Conservation (phyloP, 2,888 invertebrate species). For the Diabrotica balteata region DNA sequence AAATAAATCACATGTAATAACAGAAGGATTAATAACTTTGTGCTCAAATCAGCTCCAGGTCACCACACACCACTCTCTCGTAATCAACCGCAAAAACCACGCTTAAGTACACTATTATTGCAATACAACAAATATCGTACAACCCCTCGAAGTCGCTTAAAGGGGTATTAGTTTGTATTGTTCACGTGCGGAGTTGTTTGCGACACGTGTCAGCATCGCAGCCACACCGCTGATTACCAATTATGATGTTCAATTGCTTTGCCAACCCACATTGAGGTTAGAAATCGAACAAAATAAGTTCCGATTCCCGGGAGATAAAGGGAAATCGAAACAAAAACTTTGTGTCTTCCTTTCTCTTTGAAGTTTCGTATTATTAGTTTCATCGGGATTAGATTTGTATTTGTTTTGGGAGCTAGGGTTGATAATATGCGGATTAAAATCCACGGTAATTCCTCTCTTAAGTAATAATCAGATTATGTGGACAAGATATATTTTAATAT, state of each 20-base stretch:
- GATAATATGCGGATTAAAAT: no score
- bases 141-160: slow-evolving; percentile 27
- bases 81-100: slow-evolving; percentile 19
- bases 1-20: no score
- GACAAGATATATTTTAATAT: no score
- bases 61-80: slow-evolving; percentile 1
- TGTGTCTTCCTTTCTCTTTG: slow-evolving; percentile 21
- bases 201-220: slow-evolving; percentile 56
- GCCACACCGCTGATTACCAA: slow-evolving; percentile 55
- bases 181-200: slow-evolving; percentile 54
- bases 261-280: slow-evolving; percentile 41
- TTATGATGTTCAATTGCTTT: slow-evolving; percentile 57
- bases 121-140: slow-evolving; percentile 30
- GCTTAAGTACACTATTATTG: slow-evolving; percentile 28
- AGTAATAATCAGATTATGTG: no score
- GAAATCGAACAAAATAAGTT: slow-evolving; percentile 47
- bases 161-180: slow-evolving; percentile 44
- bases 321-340: slow-evolving; percentile 35
- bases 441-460: no score
- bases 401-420: not conserved
- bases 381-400: not conserved
- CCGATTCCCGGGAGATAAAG: slow-evolving; percentile 37
- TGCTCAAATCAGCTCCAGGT: slow-evolving; percentile 1
- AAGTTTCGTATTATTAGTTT: slow-evolving; percentile 11
- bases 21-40: slow-evolving; percentile 2